Conservation (phyloP, 2,797 vertebrate species). For the Girardinus metallicus region DNA sequence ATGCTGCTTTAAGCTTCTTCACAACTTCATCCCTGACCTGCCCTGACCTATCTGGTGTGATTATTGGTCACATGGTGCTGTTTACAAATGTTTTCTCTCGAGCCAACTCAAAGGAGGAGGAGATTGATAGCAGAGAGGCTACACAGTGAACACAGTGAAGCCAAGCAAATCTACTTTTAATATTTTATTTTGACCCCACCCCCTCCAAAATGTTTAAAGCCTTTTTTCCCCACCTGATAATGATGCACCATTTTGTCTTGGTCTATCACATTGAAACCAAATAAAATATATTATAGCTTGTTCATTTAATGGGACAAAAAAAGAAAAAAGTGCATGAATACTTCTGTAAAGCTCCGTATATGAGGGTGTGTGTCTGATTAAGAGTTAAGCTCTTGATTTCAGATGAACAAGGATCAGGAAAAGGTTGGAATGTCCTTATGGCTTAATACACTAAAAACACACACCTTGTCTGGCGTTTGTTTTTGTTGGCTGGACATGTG, state of each 20-base stretch:
- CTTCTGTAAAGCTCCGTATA: neutral
- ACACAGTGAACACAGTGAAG: neutral
- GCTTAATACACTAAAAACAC: slow-evolving; percentile 31
- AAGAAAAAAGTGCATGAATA: neutral
- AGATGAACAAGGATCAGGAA: slow-evolving; percentile 48
- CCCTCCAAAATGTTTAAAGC: neutral
- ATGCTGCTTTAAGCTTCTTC: too few relatives aligned
- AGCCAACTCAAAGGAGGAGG: neutral
- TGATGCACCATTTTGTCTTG: neutral
- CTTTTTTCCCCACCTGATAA: neutral
- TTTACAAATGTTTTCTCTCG: neutral
- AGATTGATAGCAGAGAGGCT: neutral
- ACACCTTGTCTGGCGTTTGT: slow-evolving; percentile 28
- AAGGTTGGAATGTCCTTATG: slow-evolving; percentile 55
- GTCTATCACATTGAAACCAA: neutral
- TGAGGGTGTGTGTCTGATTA: slow-evolving; percentile 27
- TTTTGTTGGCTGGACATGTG: slow-evolving; percentile 32
- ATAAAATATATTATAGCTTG: neutral
- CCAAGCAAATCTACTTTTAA: neutral
- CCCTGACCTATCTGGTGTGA: too few relatives aligned
- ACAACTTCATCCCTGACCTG: too few relatives aligned
- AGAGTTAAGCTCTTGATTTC: slow-evolving; percentile 35
- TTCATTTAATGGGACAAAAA: neutral
- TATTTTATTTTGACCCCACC: neutral
- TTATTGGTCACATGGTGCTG: neutral